A percentile compares a stretch with the other conserved stretches of the same genome.
Evolutionary conservation across 2,888 invertebrate species (phyloP).

Genomic region (Orthonevra nobilis): DNA sequence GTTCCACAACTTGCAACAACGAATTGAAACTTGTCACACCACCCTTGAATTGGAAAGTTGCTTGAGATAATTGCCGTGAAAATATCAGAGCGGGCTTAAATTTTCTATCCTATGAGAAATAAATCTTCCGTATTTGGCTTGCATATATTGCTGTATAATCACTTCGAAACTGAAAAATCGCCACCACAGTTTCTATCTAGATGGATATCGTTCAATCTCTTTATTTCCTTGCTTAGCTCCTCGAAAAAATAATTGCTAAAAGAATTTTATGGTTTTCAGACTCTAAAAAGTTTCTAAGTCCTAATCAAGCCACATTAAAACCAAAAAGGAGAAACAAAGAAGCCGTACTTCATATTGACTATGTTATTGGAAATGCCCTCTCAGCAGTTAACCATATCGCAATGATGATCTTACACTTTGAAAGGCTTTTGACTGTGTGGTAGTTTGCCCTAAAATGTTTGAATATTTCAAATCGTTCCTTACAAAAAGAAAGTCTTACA

Average conservation of each 20-base stretch:
- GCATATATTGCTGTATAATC: not conserved
- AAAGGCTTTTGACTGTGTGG: not conserved
- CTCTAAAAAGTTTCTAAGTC: not conserved
- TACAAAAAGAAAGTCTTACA: not conserved
- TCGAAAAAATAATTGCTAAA: not conserved
- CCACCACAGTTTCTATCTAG: no score
- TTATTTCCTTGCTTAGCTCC: no score
- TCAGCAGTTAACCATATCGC: constrained; percentile 5
- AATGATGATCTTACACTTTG: not conserved
- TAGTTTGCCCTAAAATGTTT: constrained; percentile 2
- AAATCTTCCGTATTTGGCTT: no score
- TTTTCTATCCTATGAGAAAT: not conserved
- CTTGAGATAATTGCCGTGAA: not conserved
- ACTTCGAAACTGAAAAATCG: not conserved
- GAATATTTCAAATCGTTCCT: constrained; percentile 5
- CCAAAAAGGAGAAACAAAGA: not conserved
- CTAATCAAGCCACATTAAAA: not conserved
- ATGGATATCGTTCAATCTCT: no score
- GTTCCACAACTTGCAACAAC: not conserved
- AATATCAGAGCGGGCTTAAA: not conserved
- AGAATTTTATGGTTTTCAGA: not conserved
- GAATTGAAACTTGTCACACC: not conserved
- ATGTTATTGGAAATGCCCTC: not conserved
- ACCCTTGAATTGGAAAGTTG: not conserved
- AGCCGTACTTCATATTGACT: not conserved